These are phyloP conservation scores for Emydoidea blandingii DNA, from an alignment of 2,797 vertebrate species.

Conservation along the genomic window DNA sequence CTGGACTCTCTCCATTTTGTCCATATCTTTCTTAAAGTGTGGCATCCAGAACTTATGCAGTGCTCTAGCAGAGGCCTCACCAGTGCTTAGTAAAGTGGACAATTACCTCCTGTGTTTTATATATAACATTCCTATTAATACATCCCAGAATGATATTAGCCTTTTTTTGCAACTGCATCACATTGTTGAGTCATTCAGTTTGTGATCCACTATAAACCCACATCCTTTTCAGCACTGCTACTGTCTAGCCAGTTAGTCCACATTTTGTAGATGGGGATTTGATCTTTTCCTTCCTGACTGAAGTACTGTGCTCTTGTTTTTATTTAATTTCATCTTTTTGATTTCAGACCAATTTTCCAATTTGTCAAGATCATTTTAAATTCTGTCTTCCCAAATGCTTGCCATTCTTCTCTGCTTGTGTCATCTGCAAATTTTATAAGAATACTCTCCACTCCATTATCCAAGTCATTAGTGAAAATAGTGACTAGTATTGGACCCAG, in stretches of 20 bases:
- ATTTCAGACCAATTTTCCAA: neutral
- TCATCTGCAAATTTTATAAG: neutral
- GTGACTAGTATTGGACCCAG: too few species aligned
- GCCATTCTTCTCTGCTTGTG: neutral
- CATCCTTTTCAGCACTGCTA: neutral
- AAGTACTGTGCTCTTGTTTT: neutral
- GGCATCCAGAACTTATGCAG: neutral
- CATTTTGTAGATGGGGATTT: neutral
- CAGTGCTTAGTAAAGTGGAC: neutral
- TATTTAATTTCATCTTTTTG: neutral
- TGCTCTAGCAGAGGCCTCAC: neutral
- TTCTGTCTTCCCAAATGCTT: neutral
- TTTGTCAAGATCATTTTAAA: neutral
- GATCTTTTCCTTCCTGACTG: neutral
- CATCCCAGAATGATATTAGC: neutral
- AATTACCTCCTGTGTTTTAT: neutral
- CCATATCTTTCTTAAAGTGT: neutral
- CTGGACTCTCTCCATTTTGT: neutral
- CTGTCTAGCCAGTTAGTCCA: neutral
- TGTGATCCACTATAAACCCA: neutral
- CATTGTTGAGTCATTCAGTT: neutral
- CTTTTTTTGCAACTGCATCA: neutral
- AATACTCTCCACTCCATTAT: neutral
- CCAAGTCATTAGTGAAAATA: too few species aligned
- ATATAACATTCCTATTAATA: neutral